These are phyloP conservation scores for Trogon melanurus DNA, from an alignment of 2,113 vertebrate species.

Conservation along the genomic window DNA sequence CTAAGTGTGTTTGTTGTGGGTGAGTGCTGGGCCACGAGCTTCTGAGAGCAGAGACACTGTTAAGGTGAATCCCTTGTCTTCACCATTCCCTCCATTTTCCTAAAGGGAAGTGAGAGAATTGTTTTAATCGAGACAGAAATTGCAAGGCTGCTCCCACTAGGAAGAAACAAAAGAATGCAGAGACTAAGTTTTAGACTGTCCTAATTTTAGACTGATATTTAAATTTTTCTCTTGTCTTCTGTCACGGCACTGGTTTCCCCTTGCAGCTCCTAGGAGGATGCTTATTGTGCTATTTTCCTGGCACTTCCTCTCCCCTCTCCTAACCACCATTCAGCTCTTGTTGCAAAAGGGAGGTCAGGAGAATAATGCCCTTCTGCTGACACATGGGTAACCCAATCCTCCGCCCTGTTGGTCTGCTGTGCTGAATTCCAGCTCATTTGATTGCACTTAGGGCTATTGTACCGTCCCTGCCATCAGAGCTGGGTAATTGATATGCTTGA, in stretches of 20 bases:
- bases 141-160: not conserved
- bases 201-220: not conserved
- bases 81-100: not conserved
- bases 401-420: not conserved
- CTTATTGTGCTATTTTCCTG: slow-evolving; percentile 10
- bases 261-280: slow-evolving; percentile 26
- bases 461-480: slow-evolving; percentile 52
- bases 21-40: not conserved
- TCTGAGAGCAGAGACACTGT: not conserved
- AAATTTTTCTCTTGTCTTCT: not conserved
- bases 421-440: slow-evolving; percentile 55
- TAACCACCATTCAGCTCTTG: not conserved
- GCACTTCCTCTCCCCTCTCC: slow-evolving; percentile 16
- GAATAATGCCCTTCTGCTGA: slow-evolving; percentile 55
- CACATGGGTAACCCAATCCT: slow-evolving; percentile 65
- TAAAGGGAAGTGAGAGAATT: not conserved
- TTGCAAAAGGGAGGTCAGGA: slow-evolving; percentile 44
- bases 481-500: slow-evolving; percentile 61
- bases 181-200: not conserved
- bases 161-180: not conserved
- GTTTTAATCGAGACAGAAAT: not conserved
- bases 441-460: slow-evolving; percentile 31
- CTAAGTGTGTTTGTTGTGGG: not conserved
- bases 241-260: not conserved
- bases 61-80: not conserved